phyloP scores from a whole-genome alignment of 2,888 invertebrate genomes.

The Agriopis aurantiaria region DNA sequence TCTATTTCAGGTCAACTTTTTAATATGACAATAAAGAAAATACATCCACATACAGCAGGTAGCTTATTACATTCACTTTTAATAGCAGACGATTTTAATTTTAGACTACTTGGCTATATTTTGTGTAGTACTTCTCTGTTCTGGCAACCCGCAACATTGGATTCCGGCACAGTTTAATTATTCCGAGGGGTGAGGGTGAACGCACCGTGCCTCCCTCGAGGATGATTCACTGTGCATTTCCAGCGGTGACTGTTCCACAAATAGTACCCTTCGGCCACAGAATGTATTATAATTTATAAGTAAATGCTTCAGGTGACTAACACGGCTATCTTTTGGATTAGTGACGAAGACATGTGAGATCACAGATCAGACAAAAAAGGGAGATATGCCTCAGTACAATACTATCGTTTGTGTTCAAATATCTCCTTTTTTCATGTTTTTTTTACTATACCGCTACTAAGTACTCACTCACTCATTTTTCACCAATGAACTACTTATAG shows the following conservation, averaged over 20 bases:
- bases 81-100: too few species aligned
- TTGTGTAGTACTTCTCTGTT: background rate
- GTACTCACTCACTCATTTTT: too few species aligned
- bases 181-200: conserved; percentile 46
- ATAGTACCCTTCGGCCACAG: conserved; percentile 23
- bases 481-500: too few species aligned
- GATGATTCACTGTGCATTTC: conserved; percentile 61
- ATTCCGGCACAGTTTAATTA: conserved; percentile 65
- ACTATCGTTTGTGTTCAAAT: too few species aligned
- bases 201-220: conserved; percentile 39
- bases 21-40: too few species aligned
- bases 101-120: background rate
- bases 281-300: background rate
- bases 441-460: too few species aligned
- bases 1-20: too few species aligned
- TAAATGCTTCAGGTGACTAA: conserved; percentile 47
- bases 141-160: conserved; percentile 39
- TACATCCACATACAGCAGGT: too few species aligned
- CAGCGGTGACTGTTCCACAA: conserved; percentile 48
- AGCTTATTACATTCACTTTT: too few species aligned
- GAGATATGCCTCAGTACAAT: too few species aligned
- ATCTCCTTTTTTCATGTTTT: too few species aligned
- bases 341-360: background rate
- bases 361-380: background rate
- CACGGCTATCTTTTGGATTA: conserved; percentile 1